These are phyloP conservation scores for Tragelaphus scriptus DNA, from an alignment of 2,113 vertebrate genomes.

Conservation along the genomic window DNA sequence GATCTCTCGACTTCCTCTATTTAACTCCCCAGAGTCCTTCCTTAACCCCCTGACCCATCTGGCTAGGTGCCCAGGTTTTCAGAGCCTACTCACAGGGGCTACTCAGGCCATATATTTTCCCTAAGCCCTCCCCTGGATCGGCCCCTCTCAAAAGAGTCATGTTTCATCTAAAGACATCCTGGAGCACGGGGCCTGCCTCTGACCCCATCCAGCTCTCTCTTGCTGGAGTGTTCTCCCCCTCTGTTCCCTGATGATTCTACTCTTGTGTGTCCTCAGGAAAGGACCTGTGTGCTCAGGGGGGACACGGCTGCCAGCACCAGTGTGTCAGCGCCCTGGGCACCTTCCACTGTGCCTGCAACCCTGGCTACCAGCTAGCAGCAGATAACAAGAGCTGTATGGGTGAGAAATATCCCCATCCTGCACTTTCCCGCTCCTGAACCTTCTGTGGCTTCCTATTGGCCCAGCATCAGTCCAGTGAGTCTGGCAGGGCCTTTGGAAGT, in stretches of 20 bases:
- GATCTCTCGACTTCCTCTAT: neutral
- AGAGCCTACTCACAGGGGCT: neutral
- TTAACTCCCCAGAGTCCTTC: neutral
- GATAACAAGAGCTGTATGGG: conserved; percentile 89
- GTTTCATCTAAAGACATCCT: neutral
- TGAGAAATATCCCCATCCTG: conserved; percentile 62
- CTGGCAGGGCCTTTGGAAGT: neutral
- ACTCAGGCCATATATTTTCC: neutral
- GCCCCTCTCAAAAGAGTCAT: neutral
- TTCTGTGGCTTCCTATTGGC: neutral
- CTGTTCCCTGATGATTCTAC: neutral
- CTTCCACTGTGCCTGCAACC: conserved; percentile 90
- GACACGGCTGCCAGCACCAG: conserved; percentile 92
- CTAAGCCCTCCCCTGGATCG: neutral
- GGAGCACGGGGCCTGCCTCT: neutral
- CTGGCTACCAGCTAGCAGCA: conserved; percentile 85
- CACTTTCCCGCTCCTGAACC: neutral
- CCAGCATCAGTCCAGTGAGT: neutral
- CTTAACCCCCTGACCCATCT: neutral
- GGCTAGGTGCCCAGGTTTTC: neutral
- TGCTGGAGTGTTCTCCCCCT: neutral
- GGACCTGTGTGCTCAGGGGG: conserved; percentile 85
- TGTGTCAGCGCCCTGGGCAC: conserved; percentile 87
- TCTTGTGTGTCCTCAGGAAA: conserved; percentile 79
- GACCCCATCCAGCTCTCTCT: neutral